Evolutionary conservation across 2,888 invertebrate species (phyloP).

Genomic region (Epinotia bilunana): DNA sequence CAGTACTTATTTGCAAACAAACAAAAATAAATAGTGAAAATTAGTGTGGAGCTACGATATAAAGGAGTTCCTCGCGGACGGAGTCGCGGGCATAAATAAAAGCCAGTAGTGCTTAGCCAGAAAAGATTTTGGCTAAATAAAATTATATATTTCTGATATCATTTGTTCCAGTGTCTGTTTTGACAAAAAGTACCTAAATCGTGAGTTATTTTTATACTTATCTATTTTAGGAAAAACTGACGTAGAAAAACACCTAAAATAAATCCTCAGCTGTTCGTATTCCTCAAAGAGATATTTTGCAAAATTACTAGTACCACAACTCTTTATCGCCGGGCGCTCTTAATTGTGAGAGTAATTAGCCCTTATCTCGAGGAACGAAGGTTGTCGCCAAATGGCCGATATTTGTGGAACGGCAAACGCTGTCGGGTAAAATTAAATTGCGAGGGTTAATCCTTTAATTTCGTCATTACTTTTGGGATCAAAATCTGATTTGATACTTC

Average conservation of each 20-base stretch:
- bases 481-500: conserved; percentile 21
- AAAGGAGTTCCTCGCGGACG: too few species aligned
- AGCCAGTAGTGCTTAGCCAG: too few species aligned
- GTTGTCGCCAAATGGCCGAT: conserved; percentile 1
- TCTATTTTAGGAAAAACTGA: too few species aligned
- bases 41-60: too few species aligned
- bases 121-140: too few species aligned
- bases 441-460: conserved; percentile 29
- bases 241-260: neutral
- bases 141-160: too few species aligned
- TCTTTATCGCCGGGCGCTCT: neutral
- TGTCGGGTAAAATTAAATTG: conserved; percentile 12
- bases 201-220: too few species aligned
- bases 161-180: too few species aligned
- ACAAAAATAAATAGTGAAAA: too few species aligned
- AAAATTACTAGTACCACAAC: neutral
- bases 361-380: conserved; percentile 21
- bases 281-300: neutral
- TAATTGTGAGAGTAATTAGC: conserved; percentile 8
- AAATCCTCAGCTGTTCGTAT: neutral
- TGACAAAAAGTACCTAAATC: too few species aligned
- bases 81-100: too few species aligned
- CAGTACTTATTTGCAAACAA: too few species aligned
- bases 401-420: conserved; percentile 12
- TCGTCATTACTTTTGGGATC: conserved; percentile 29